These are phyloP conservation scores for Magallana angulata DNA, from an alignment of 1,140 invertebrate species.

Conservation along the genomic window DNA sequence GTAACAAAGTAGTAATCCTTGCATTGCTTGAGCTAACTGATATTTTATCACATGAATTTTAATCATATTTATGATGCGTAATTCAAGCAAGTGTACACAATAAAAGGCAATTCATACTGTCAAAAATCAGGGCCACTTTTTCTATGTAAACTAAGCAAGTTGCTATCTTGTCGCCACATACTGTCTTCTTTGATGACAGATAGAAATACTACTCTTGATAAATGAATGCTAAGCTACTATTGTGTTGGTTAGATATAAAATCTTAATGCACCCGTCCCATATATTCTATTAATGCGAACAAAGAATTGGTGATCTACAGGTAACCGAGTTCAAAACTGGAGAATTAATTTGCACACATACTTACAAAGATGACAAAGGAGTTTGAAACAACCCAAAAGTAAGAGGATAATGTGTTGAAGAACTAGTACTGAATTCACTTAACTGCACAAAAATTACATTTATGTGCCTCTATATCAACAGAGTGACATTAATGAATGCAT, in stretches of 20 bases:
- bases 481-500: background rate
- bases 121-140: background rate
- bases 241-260: background rate
- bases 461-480: too few species aligned
- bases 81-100: constrained; percentile 5
- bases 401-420: too few species aligned
- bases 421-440: too few species aligned
- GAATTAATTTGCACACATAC: background rate
- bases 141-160: background rate
- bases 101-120: background rate
- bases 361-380: too few species aligned
- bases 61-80: background rate
- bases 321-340: too few species aligned
- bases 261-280: background rate
- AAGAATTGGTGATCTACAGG: too few species aligned
- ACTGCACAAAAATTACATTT: too few species aligned
- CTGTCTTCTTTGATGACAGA: background rate
- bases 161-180: background rate
- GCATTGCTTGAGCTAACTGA: background rate
- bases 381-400: too few species aligned
- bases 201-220: background rate
- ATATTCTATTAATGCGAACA: too few species aligned
- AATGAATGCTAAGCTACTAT: background rate
- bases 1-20: background rate
- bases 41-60: constrained; percentile 11